Evolutionary conservation across 2,888 invertebrate species (phyloP).

Genomic region (Hylaea fasciaria): DNA sequence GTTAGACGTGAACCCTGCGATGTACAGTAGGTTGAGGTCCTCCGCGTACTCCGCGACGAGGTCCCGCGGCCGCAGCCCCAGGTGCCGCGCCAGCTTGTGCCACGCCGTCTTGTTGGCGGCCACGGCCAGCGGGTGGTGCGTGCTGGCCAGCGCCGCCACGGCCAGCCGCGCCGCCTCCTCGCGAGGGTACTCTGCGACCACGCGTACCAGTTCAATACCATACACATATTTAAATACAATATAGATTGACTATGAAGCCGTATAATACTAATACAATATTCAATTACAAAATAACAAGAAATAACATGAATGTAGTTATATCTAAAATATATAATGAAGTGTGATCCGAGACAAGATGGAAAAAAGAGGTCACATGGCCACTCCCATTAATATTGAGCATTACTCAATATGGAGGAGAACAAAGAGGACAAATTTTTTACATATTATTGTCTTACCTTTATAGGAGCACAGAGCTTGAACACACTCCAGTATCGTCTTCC

Average conservation of each 20-base stretch:
- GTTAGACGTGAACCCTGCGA: slow-evolving; percentile 80
- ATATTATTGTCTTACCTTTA: slow-evolving; percentile 60
- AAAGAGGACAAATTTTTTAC: too few species aligned
- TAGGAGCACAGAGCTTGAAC: slow-evolving; percentile 81
- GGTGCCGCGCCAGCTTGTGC: slow-evolving; percentile 86
- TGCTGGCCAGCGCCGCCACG: slow-evolving; percentile 87
- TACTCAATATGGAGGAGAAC: too few species aligned
- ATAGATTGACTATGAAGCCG: too few species aligned
- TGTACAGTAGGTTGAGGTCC: slow-evolving; percentile 85
- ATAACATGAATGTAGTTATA: too few species aligned
- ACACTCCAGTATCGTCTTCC: slow-evolving; percentile 84
- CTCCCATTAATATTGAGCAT: too few species aligned
- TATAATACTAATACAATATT: too few species aligned
- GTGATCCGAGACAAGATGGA: too few species aligned
- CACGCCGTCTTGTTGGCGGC: slow-evolving; percentile 87
- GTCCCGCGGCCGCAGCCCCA: slow-evolving; percentile 84
- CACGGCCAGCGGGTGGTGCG: slow-evolving; percentile 90
- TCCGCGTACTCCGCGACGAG: slow-evolving; percentile 85
- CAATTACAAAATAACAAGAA: too few species aligned
- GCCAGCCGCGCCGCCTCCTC: slow-evolving; percentile 86
- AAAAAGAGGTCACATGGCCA: too few species aligned
- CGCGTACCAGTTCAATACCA: too few species aligned
- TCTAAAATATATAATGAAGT: too few species aligned
- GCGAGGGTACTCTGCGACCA: slow-evolving; percentile 61
- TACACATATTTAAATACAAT: too few species aligned